Percentiles rank a stretch among this genome's conserved stretches.
These are phyloP conservation scores for Anguilla japonica DNA, from an alignment of 2,113 vertebrate genomes.

Conservation along the genomic window DNA sequence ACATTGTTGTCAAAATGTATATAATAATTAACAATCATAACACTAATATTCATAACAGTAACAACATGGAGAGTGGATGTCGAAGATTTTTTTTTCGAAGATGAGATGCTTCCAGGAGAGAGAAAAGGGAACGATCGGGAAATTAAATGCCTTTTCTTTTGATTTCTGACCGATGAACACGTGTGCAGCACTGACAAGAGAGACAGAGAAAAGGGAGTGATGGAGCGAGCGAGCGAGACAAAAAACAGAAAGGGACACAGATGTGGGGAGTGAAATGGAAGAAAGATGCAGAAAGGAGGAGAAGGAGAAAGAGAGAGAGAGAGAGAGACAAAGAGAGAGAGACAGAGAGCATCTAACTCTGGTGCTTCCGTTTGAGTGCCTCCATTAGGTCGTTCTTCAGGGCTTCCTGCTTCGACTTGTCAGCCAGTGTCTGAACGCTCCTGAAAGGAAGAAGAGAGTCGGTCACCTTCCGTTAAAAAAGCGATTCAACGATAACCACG, in stretches of 20 bases:
- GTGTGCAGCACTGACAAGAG: constrained; percentile 61
- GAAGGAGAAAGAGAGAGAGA: neutral
- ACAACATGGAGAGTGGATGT: constrained; percentile 50
- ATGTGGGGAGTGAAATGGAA: neutral
- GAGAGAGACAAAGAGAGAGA: neutral
- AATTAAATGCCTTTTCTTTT: constrained; percentile 41
- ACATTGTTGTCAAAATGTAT: constrained; percentile 53
- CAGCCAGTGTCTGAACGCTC: constrained; percentile 92
- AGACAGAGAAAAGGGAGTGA: constrained; percentile 30
- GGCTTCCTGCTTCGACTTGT: constrained; percentile 94
- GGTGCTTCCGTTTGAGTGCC: constrained; percentile 95
- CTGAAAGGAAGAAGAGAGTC: constrained; percentile 60
- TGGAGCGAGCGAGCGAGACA: neutral
- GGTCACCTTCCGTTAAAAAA: neutral
- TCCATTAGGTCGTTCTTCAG: constrained; percentile 92
- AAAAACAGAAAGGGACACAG: neutral
- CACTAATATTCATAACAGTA: constrained; percentile 56
- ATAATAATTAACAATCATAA: constrained; percentile 52
- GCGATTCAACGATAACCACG: constrained; percentile 15
- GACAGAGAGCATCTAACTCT: constrained; percentile 69
- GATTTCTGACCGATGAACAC: constrained; percentile 57
- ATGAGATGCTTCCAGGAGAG: constrained; percentile 52
- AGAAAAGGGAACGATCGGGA: neutral
- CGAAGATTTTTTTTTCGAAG: constrained; percentile 47
- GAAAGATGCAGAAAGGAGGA: constrained; percentile 27